Evolutionary conservation across 2,888 invertebrate genomes (phyloP), one percentile per base, ranked within the genome.

Genomic region (Dynastes maya): DNA sequence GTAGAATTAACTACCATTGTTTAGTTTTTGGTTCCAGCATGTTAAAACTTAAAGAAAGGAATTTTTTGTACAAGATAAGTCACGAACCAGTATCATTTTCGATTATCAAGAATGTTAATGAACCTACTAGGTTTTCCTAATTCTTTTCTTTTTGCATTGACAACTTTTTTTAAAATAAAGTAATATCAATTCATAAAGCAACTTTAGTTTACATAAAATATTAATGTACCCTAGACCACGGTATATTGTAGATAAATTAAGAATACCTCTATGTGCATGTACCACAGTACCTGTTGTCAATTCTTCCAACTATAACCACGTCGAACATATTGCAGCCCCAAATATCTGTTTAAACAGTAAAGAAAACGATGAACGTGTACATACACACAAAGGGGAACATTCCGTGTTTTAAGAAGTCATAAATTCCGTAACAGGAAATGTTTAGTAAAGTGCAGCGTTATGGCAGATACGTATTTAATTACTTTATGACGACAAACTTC

Each of bases 401-500:
- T 49, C 22, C 51, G 68, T 49, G 49, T 68, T 68, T 61, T 49
- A 68, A 49, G 22, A 40, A 68, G 16, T 51, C 45, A 68, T 68
- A 61, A 61, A 61, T 68, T 68, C 49, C 51, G 27, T 68, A 68
- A 49, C 68, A 68, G 68, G 49, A 45, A 68, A 68, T 11, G 49
- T 68, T 68, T 68, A 68, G 68, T 68, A 49, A 68, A 68, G 68
- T 68, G 27, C 49, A 45, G n/a, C 68, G 29, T 22, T 11, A 27
- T 22, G 27, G 13, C 27, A 68, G 68, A 11, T 22, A 49, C 22
- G 49, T 68, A 68, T 49, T 68, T 68, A 68, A 68, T 68, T 68
- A 68, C 49, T 68, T 68, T 68, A 68, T 68, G 68, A 49, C 68
- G 49, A 68, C 68, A 49, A 68, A 68, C 68, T 45, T 40, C 67